phyloP scores from a whole-genome alignment of 2,113 vertebrate genomes.

The Zapus hudsonius region DNA sequence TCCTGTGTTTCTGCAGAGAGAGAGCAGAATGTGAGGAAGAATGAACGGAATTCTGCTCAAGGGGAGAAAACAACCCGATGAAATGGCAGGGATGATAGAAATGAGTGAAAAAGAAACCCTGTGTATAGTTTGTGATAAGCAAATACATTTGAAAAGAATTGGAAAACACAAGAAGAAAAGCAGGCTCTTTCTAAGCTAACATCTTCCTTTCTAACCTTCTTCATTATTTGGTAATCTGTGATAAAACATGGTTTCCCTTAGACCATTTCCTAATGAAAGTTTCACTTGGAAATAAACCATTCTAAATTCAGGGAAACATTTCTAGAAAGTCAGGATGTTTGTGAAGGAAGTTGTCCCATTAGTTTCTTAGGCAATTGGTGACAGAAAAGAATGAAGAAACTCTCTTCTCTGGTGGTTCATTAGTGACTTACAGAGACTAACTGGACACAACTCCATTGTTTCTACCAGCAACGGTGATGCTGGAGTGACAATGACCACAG shows the following conservation, averaged over 20 bases:
- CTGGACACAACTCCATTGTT: rapidly evolving
- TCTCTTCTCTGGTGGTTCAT: rapidly evolving
- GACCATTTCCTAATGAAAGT: background rate
- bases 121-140: constrained; percentile 4
- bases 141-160: constrained; percentile 35
- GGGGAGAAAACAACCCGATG: constrained; percentile 42
- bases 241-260: constrained; percentile 5
- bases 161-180: background rate
- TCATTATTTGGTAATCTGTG: constrained; percentile 11
- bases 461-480: background rate
- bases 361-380: background rate
- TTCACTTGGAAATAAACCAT: constrained; percentile 22
- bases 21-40: background rate
- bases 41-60: background rate
- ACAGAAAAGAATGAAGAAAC: background rate
- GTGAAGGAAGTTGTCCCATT: background rate
- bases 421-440: background rate
- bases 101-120: background rate
- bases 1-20: background rate
- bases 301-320: constrained; percentile 1
- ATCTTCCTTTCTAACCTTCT: background rate
- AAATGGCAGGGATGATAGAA: constrained; percentile 19
- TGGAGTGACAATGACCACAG: background rate
- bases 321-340: background rate
- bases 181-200: background rate